These are phyloP conservation scores for Tyria jacobaeae DNA, from an alignment of 2,888 invertebrate genomes.

Conservation along the genomic window DNA sequence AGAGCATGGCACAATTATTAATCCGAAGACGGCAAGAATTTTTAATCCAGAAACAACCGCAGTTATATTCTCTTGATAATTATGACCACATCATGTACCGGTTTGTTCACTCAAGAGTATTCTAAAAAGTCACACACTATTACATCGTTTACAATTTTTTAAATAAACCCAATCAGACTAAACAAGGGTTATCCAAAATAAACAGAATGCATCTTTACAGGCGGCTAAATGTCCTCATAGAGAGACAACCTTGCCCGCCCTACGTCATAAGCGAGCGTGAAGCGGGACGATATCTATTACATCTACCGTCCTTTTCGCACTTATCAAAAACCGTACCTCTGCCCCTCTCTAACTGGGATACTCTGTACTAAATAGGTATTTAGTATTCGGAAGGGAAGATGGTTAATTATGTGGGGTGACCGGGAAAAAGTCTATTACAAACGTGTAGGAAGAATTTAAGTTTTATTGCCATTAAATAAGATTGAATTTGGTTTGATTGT, in stretches of 20 bases:
- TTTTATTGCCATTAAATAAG: slow-evolving; percentile 32
- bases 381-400: slow-evolving; percentile 84
- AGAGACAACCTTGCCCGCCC: slow-evolving; percentile 66
- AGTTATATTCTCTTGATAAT: too few relatives aligned
- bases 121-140: neutral
- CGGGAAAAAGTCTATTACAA: slow-evolving; percentile 73
- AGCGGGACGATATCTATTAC: slow-evolving; percentile 55
- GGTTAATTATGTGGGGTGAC: slow-evolving; percentile 83
- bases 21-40: too few relatives aligned
- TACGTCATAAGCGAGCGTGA: slow-evolving; percentile 71
- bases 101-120: too few relatives aligned
- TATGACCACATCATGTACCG: too few relatives aligned
- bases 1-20: too few relatives aligned
- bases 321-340: slow-evolving; percentile 23
- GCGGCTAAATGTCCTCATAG: slow-evolving; percentile 60
- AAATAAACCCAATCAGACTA: slow-evolving; percentile 36
- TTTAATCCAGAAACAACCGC: too few relatives aligned
- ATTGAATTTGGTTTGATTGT: slow-evolving; percentile 35
- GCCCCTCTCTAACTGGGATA: slow-evolving; percentile 64
- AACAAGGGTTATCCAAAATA: slow-evolving; percentile 59
- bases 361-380: slow-evolving; percentile 84
- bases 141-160: neutral
- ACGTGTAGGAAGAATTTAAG: slow-evolving; percentile 22
- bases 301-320: slow-evolving; percentile 61
- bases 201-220: slow-evolving; percentile 77